Evolutionary conservation across 2,888 invertebrate species (phyloP), one percentile per base, ranked within the genome.

Genomic region (Cotesia congregata): DNA sequence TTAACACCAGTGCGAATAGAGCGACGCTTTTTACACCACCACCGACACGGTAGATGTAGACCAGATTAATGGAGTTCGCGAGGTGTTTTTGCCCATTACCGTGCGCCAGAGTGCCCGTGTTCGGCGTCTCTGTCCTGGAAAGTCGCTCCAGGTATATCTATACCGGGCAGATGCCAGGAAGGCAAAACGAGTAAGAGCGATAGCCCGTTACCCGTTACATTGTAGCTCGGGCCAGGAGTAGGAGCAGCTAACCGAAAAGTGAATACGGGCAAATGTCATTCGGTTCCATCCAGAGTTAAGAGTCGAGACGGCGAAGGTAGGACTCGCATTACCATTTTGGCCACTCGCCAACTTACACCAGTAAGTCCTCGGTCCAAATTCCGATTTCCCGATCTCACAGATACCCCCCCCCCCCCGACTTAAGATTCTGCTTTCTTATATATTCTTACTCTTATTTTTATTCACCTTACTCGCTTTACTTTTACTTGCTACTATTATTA

Each of bases 261-360:
- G 86, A 85, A 86, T 85, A 82, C 81, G 82, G 76, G 82, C 79
- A 83, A 84, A 84, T 83, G 83, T 83, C 84, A 85, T 85, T 85
- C 83, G 84, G 77, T 77, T 77, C 3, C 30, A 30, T 30, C 30
- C 30, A 30, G 30, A 30, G 30, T 30, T 30, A 30, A 30, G 30
- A 30, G 78, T 77, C 76, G 78, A 80, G 78, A 72, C 78, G 80
- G 83, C 72, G 79, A 67, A 80, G 78, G 72, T 78, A 80, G 82
- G 72, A 78, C 74, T 84, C 82, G 83, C 86, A 87, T 87, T 86
- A 87, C 86, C 85, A 85, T 87, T 86, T 86, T 87, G 87, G 87
- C 85, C 64, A 70, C 5, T 50, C 68, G 86, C 87, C 87, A 87
- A 79, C 50, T 50, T 6, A 7, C 50, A 50, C 9, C 41, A 41